A percentile compares a stretch with the other conserved stretches of the same genome.
Conservation (phyloP, 2,797 vertebrate genomes). For the Acomys russatus region DNA sequence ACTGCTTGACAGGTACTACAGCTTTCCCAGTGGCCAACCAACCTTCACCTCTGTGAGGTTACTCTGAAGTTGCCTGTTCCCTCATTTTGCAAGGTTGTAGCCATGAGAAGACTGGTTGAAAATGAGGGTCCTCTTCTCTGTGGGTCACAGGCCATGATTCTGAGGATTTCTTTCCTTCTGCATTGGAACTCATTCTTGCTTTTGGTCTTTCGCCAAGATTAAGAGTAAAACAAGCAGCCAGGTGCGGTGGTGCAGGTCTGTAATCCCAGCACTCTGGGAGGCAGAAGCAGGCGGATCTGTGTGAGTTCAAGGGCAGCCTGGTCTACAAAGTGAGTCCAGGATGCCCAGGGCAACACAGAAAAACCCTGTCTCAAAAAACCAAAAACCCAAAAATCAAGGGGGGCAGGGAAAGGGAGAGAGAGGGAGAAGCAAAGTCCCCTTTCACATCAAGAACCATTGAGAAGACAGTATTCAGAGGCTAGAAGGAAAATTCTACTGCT, state of each 20-base stretch:
- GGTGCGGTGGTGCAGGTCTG: too few relatives aligned
- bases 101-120: background rate
- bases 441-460: conserved; percentile 65
- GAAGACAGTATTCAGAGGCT: conserved; percentile 63
- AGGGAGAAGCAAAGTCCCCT: background rate
- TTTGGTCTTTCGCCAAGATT: background rate
- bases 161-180: conserved; percentile 55
- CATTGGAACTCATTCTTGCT: conserved; percentile 7
- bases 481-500: conserved; percentile 56
- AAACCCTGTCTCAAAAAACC: too few relatives aligned
- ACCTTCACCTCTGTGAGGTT: background rate
- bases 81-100: background rate
- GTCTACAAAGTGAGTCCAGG: too few relatives aligned
- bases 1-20: background rate
- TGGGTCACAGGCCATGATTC: background rate
- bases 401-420: too few relatives aligned
- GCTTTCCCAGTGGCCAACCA: background rate
- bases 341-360: too few relatives aligned
- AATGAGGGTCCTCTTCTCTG: too few relatives aligned
- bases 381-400: too few relatives aligned
- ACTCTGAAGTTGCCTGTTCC: background rate
- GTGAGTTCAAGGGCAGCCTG: too few relatives aligned
- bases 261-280: too few relatives aligned
- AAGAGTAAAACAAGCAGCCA: background rate
- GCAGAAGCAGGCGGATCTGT: too few relatives aligned